Evolutionary conservation across 2,113 vertebrate genomes (phyloP), one percentile per base, ranked within the genome.

Genomic region (Onychostoma macrolepis): DNA sequence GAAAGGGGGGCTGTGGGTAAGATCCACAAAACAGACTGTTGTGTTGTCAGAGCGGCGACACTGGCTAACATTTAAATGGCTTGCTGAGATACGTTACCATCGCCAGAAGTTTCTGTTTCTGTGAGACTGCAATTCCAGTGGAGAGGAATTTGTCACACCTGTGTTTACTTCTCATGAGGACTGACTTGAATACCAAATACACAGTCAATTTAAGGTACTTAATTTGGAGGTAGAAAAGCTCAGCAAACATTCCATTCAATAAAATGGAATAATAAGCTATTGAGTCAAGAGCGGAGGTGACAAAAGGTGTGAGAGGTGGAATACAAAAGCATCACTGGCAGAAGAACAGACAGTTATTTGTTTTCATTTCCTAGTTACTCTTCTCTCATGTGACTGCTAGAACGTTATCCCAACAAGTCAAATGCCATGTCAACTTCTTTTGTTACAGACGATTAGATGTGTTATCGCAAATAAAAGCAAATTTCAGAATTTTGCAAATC

Each of bases 21-120:
- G 84, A 53, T 36, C 48, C 78, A 89, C 89, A 88, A 90, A 90
- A 76, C 77, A 75, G 79, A 61, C 82, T 53, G 72, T 83, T 85
- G 84, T 91, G 83, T 78, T 85, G 74, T 74, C 61, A 85, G 30
- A 83, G 10, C 82, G 80, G 21, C 36, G 58, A 67, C 50, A 56
- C 30, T 56, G 30, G 61, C 28, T 74, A 61, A 88, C 53, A 43
- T 50, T 81, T 76, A 61, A 87, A 83, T 53, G 83, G 48, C 36
- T 78, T 21, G 38, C 15, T 48, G 36, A 72, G 56, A 50, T 61
- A 28, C 36, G 48, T 61, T 53, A 80, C n/a, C 26, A 65, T 74
- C 58, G 58, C 36, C 26, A 72, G 24, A 86, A 21, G 36, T 80
- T 86, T 71, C 58, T 77, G 30, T 78, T 85, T 67, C 45, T 79